phyloP scores from a whole-genome alignment of 1,140 invertebrate genomes.

The Aphelenchoides avenae region DNA sequence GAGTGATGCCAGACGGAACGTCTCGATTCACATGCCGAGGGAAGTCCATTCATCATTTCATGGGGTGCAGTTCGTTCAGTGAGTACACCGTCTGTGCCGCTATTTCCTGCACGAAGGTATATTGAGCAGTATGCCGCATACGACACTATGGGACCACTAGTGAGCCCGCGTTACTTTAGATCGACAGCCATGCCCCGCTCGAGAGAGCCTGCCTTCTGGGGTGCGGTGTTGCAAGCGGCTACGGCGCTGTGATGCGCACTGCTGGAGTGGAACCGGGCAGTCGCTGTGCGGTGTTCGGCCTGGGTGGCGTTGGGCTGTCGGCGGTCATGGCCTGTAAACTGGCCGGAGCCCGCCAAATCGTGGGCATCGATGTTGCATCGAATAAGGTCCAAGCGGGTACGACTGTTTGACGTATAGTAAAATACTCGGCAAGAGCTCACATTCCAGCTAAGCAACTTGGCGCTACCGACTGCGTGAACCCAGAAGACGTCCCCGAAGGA shows the following conservation, averaged over 20 bases:
- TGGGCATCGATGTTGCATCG: slow-evolving; percentile 87
- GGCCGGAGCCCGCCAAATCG: slow-evolving; percentile 82
- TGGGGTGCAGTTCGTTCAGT: slow-evolving; percentile 98
- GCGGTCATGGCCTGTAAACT: slow-evolving; percentile 77
- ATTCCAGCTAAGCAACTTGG: slow-evolving; percentile 64
- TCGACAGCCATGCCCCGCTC: slow-evolving; percentile 70
- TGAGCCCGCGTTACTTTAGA: slow-evolving; percentile 60
- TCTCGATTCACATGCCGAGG: slow-evolving; percentile 80
- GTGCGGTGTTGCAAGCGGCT: slow-evolving; percentile 73
- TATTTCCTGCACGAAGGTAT: slow-evolving; percentile 75
- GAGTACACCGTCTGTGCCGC: too few relatives aligned
- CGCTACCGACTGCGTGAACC: slow-evolving; percentile 60
- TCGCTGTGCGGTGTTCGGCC: slow-evolving; percentile 84
- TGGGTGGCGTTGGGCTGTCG: slow-evolving; percentile 92
- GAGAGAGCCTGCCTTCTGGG: slow-evolving; percentile 88
- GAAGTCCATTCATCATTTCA: slow-evolving; percentile 83
- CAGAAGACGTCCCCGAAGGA: slow-evolving; percentile 72
- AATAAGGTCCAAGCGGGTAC: slow-evolving; percentile 67
- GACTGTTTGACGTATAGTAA: slow-evolving; percentile 6
- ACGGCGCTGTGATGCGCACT: slow-evolving; percentile 83
- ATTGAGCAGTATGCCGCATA: slow-evolving; percentile 81
- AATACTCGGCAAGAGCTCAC: slow-evolving; percentile 53
- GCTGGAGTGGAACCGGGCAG: slow-evolving; percentile 76
- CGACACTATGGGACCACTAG: too few relatives aligned
- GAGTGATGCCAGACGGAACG: slow-evolving; percentile 93